These are phyloP conservation scores for Ceuthmochares aereus DNA, from an alignment of 2,113 vertebrate genomes.

Conservation along the genomic window DNA sequence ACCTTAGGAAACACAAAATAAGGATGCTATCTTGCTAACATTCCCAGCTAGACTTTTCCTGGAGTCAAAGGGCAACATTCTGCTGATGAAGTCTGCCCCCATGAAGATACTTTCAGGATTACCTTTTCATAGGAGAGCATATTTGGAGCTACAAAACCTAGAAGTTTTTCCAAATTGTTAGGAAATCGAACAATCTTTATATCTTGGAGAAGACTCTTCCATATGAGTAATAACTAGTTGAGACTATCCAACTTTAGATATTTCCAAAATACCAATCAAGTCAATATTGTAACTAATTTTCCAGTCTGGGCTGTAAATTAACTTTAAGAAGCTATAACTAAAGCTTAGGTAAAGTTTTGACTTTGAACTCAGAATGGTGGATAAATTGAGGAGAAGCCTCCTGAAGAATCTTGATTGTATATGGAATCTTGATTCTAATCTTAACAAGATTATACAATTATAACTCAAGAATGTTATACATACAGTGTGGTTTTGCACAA, in stretches of 20 bases:
- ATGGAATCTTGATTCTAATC: background rate
- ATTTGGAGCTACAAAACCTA: background rate
- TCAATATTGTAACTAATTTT: background rate
- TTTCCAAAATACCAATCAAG: background rate
- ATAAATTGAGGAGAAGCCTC: background rate
- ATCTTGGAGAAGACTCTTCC: background rate
- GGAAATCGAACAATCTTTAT: background rate
- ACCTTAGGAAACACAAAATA: constrained; percentile 12
- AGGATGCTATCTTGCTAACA: background rate
- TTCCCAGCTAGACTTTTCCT: background rate
- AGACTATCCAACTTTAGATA: background rate
- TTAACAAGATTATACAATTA: background rate
- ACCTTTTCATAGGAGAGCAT: background rate
- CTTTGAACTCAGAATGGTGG: background rate
- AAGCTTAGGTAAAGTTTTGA: background rate
- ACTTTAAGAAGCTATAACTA: background rate
- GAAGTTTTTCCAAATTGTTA: background rate
- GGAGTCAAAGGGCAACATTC: background rate
- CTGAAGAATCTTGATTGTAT: background rate
- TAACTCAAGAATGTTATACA: background rate
- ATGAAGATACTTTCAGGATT: background rate
- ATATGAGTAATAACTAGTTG: background rate
- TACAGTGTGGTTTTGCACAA: background rate
- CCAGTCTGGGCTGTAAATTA: background rate
- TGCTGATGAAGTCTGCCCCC: background rate